These are phyloP conservation scores for Hydrochoerus hydrochaeris DNA, from an alignment of 2,113 vertebrate genomes.

Conservation along the genomic window DNA sequence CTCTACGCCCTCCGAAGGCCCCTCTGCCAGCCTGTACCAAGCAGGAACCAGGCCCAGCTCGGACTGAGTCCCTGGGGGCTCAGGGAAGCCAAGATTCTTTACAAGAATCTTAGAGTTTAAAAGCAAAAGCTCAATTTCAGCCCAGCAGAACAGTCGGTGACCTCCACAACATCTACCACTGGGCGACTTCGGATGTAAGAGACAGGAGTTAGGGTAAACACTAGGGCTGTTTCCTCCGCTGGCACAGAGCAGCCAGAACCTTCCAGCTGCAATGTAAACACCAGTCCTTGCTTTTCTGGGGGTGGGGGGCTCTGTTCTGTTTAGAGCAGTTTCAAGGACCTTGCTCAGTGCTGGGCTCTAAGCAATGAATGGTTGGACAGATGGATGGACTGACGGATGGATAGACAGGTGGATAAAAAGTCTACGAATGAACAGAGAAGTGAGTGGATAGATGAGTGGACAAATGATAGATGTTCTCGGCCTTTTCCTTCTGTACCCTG, in stretches of 20 bases:
- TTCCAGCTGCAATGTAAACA: neutral
- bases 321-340: neutral
- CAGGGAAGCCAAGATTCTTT: neutral
- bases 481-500: neutral
- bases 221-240: neutral
- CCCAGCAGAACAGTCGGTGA: neutral
- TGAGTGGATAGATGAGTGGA: neutral
- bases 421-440: neutral
- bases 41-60: neutral
- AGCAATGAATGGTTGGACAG: too few species aligned
- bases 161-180: neutral
- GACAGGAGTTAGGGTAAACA: neutral
- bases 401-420: neutral
- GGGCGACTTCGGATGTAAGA: neutral
- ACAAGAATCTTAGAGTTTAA: neutral
- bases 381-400: too few species aligned
- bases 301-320: neutral
- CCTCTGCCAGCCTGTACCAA: neutral
- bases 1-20: neutral
- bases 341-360: neutral
- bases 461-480: neutral
- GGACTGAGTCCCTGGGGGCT: neutral
- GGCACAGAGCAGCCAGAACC: neutral
- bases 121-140: neutral
- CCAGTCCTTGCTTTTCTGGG: neutral